A percentile compares a stretch with the other conserved stretches of the same genome.
phyloP scores from a whole-genome alignment of 2,888 invertebrate species.

The Mythimna pallens region DNA sequence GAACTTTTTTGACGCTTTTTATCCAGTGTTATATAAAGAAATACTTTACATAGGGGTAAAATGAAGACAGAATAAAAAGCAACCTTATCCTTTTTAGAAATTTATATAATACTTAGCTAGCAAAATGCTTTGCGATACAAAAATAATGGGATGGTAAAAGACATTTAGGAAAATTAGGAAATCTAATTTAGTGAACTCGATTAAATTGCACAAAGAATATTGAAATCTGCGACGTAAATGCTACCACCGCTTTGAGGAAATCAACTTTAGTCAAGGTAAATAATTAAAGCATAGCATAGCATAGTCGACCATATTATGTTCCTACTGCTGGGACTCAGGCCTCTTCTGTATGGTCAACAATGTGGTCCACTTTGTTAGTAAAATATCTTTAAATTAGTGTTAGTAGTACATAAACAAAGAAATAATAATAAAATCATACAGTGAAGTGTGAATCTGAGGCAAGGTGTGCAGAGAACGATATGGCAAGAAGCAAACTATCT shows the following conservation, averaged over 20 bases:
- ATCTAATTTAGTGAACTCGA: slow-evolving; percentile 46
- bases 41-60: not conserved
- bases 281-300: too few relatives aligned
- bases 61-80: not conserved
- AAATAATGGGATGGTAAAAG: slow-evolving; percentile 19
- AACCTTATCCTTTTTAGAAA: not conserved
- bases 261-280: not conserved
- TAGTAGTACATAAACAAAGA: too few relatives aligned
- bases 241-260: slow-evolving; percentile 4
- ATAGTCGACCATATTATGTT: too few relatives aligned
- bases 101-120: not conserved
- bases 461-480: too few relatives aligned
- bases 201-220: slow-evolving; percentile 36
- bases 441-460: too few relatives aligned
- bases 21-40: not conserved
- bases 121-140: slow-evolving; percentile 7
- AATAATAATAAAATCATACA: too few relatives aligned
- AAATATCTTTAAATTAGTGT: too few relatives aligned
- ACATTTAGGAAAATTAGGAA: slow-evolving; percentile 31
- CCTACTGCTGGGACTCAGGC: too few relatives aligned
- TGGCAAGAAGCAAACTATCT: too few relatives aligned
- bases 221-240: slow-evolving; percentile 20
- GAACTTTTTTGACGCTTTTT: not conserved
- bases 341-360: too few relatives aligned
- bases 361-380: too few relatives aligned